phyloP scores from a whole-genome alignment of 2,888 invertebrate species.

The Napeogenes inachia region DNA sequence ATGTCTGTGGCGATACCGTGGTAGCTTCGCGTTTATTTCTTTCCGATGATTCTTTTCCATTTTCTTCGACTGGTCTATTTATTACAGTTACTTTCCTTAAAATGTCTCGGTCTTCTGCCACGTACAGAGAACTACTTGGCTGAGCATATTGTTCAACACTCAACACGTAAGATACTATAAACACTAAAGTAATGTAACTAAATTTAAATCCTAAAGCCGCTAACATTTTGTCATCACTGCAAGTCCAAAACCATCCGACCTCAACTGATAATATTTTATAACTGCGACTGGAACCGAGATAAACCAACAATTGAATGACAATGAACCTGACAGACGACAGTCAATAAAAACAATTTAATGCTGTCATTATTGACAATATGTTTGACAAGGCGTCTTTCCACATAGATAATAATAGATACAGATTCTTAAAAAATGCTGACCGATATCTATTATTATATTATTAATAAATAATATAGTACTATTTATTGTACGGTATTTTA shows the following conservation, averaged over 20 bases:
- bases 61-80: conserved; percentile 46
- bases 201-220: conserved; percentile 55
- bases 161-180: conserved; percentile 48
- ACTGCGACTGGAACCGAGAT: conserved; percentile 37
- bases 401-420: not conserved
- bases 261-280: conserved; percentile 45
- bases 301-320: conserved; percentile 27
- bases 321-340: conserved; percentile 15
- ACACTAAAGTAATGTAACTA: conserved; percentile 50
- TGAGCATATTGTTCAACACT: conserved; percentile 52
- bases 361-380: conserved; percentile 4
- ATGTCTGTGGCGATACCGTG: conserved; percentile 44
- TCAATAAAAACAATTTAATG: conserved; percentile 18
- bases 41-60: conserved; percentile 36
- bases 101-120: conserved; percentile 47
- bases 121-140: conserved; percentile 54
- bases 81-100: conserved; percentile 51
- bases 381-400: not conserved
- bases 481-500: too few relatives aligned
- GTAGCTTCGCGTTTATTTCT: conserved; percentile 64
- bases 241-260: conserved; percentile 44
- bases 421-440: too few relatives aligned
- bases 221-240: conserved; percentile 73
- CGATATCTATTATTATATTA: too few relatives aligned
- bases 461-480: too few relatives aligned